Base-by-base conservation (phyloP, 2,113 vertebrate species). In the Ceyx cyanopectus region DNA sequence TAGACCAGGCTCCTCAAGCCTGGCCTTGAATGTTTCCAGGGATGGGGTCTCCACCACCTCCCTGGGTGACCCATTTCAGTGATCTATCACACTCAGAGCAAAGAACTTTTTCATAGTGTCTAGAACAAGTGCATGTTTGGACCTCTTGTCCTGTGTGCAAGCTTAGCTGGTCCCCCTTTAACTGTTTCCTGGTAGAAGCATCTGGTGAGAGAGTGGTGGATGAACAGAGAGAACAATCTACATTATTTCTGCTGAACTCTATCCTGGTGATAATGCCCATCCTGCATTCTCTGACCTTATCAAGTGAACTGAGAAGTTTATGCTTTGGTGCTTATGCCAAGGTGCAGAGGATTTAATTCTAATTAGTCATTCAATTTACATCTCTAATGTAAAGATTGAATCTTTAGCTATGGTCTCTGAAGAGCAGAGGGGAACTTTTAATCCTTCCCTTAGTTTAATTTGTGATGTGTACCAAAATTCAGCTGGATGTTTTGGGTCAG, bases 251-350 rank as follows among this genome's bases (percentile, higher is more conserved):
- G 6, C 24, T 23, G 14, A 72, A 19, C 3, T 62, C 53, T 11
- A 2, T 50, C 7, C 3, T 40, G 57, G 14, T 85, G 67, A 48
- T 69, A 56, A 74, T 78, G 37, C n/a, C 60, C 60, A 58, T 21
- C 8, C 23, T 53, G 23, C 1, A 1, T 29, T 9, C 8, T 67
- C 29, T 22, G 10, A 14, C 29, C 16, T 0, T 20, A 10, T 2
- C 24, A 26, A 62, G 15, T 68, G 51, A 60, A 61, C 32, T 10
- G 45, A 43, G 65, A 70, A 45, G 15, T 53, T 61, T 43, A 29
- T 77, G 16, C 40, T 87, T 81, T 61, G 48, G 32, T 81, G 29
- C 45, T 84, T 81, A 58, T 92, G 43, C 45, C 22, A 21, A 60
- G 16, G 26, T 56, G 26, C 32, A 46, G 62, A 80, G 32, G 46